A percentile compares a stretch with the other conserved stretches of the same genome.
Evolutionary conservation across 1,140 invertebrate genomes (phyloP).

Genomic region (Choristoneura fumiferana): DNA sequence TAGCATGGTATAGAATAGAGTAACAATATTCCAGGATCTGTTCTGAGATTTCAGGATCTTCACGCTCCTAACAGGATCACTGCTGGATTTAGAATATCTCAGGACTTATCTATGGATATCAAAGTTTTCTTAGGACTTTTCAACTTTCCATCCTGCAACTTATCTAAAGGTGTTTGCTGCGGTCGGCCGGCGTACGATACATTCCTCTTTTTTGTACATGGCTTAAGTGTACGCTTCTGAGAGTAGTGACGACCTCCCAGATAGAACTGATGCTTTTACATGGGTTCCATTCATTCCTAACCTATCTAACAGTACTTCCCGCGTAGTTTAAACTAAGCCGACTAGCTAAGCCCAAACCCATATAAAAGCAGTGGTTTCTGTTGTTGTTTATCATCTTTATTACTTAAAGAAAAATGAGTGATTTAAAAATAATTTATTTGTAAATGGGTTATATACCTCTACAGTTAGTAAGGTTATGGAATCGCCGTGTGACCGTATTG

Average conservation of each 20-base stretch:
- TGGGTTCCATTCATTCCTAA: conserved; percentile 2
- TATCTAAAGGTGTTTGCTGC: not conserved
- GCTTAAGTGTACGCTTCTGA: conserved; percentile 16
- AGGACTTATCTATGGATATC: too few relatives aligned
- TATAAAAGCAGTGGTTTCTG: conserved; percentile 48
- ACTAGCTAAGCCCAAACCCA: conserved; percentile 23
- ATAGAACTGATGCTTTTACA: conserved; percentile 15
- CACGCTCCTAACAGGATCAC: too few relatives aligned
- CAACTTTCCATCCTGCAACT: too few relatives aligned
- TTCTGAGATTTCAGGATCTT: too few relatives aligned
- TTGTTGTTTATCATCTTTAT: conserved; percentile 70
- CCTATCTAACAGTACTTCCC: not conserved
- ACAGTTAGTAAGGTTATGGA: conserved; percentile 29
- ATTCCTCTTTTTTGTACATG: conserved; percentile 11
- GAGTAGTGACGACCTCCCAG: conserved; percentile 13
- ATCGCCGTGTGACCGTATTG: conserved; percentile 29
- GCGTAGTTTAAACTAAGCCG: not conserved
- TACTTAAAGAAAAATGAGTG: conserved; percentile 58
- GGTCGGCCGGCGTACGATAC: conserved; percentile 2
- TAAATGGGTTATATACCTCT: conserved; percentile 56
- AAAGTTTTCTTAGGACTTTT: not conserved
- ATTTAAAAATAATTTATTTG: conserved; percentile 70
- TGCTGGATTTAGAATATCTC: too few relatives aligned
- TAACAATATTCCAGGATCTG: too few relatives aligned
- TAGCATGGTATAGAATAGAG: too few relatives aligned